Evolutionary conservation across 92 coral and sea anemone species (phyloP).

Genomic region (Siderastrea siderea): DNA sequence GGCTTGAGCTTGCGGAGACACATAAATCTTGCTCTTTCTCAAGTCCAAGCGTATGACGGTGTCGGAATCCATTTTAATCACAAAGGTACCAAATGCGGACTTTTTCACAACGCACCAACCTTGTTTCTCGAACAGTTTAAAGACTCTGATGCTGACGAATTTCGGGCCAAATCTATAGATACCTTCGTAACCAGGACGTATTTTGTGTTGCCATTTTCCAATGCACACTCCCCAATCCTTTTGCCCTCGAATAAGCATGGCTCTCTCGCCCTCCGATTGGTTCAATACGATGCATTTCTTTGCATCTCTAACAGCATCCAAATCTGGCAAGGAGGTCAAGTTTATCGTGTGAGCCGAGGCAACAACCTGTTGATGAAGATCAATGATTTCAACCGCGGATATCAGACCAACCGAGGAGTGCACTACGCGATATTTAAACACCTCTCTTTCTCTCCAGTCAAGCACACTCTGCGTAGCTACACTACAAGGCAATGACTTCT

Average conservation of each 20-base stretch:
- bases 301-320: slow-evolving; percentile 15
- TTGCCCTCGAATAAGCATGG: slow-evolving; percentile 68
- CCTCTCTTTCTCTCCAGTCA: slow-evolving; percentile 63
- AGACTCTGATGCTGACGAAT: slow-evolving; percentile 4
- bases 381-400: slow-evolving; percentile 67
- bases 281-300: slow-evolving; percentile 25
- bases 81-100: slow-evolving; percentile 28
- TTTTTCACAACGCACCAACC: slow-evolving; percentile 68
- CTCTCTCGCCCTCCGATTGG: slow-evolving; percentile 50
- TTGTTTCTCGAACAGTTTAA: slow-evolving; percentile 7
- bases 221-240: slow-evolving; percentile 68
- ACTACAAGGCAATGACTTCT: slow-evolving; percentile 46
- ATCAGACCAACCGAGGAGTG: slow-evolving; percentile 61
- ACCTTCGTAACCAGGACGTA: not conserved
- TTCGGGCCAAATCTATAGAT: not conserved
- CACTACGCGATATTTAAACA: slow-evolving; percentile 51
- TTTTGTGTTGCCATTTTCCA: slow-evolving; percentile 55
- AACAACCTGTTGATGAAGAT: slow-evolving; percentile 45
- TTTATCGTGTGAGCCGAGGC: slow-evolving; percentile 64
- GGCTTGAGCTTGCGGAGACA: slow-evolving; percentile 45
- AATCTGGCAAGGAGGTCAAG: slow-evolving; percentile 49
- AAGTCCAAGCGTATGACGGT: slow-evolving; percentile 19
- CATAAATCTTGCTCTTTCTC: slow-evolving; percentile 22
- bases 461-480: slow-evolving; percentile 51
- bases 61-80: slow-evolving; percentile 15